phyloP scores from a whole-genome alignment of 2,888 invertebrate genomes.

The Lysandra bellargus region DNA sequence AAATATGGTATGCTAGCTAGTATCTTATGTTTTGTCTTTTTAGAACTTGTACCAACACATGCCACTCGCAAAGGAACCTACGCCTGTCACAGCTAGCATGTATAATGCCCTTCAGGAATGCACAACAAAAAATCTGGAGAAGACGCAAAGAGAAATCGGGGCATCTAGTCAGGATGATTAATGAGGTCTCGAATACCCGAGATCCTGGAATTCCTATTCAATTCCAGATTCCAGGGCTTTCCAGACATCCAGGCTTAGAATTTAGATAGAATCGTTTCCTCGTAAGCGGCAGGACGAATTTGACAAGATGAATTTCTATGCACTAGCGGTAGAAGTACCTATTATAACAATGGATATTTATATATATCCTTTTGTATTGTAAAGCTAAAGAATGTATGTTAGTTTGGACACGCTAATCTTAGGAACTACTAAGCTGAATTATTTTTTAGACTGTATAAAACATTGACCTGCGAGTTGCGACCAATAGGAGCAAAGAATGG shows the following conservation, averaged over 20 bases:
- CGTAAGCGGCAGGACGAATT: neutral
- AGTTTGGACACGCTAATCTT: too few species aligned
- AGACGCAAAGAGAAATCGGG: conserved; percentile 35
- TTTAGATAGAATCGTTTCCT: neutral
- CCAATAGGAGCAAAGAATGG: too few species aligned
- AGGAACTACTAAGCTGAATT: too few species aligned
- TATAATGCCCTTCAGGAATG: conserved; percentile 44
- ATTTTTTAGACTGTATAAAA: too few species aligned
- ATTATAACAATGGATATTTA: neutral
- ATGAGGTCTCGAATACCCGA: conserved; percentile 7
- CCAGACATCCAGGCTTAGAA: neutral
- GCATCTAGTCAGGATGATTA: conserved; percentile 7
- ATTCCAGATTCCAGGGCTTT: neutral
- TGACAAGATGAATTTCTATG: neutral
- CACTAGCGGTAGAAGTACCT: neutral
- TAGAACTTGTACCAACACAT: neutral
- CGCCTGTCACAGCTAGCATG: neutral
- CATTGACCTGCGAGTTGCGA: too few species aligned
- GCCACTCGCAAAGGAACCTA: neutral
- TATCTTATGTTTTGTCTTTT: neutral
- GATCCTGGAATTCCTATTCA: neutral
- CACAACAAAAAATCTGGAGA: conserved; percentile 38
- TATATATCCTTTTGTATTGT: too few species aligned
- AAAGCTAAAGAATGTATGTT: too few species aligned
- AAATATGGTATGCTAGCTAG: too few species aligned